Evolutionary conservation across 2,888 invertebrate species (phyloP).

Genomic region (Orthonychiurus folsomi): DNA sequence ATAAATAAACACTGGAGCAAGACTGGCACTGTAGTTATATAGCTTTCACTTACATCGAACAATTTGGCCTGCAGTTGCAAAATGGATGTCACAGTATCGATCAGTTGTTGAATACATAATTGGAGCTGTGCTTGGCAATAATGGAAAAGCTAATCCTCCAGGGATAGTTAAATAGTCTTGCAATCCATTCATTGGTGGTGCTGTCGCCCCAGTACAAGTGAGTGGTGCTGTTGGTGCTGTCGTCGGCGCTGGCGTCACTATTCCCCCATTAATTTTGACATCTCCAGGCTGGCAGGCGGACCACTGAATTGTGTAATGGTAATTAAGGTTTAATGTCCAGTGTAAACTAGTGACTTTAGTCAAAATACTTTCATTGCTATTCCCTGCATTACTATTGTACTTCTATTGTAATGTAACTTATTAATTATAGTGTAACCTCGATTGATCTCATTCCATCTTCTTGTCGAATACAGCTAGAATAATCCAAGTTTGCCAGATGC

Average conservation of each 20-base stretch:
- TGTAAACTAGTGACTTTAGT: too few species aligned
- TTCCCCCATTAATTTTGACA: conserved; percentile 24
- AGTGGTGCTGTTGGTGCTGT: neutral
- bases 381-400: too few species aligned
- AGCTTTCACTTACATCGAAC: conserved; percentile 35
- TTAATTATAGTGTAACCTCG: conserved; percentile 25
- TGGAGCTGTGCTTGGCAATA: neutral
- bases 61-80: conserved; percentile 14
- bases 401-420: neutral
- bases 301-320: conserved; percentile 30
- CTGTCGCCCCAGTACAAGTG: neutral
- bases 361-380: too few species aligned
- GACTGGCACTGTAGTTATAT: neutral
- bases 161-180: conserved; percentile 32
- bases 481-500: conserved; percentile 78
- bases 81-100: conserved; percentile 34
- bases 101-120: conserved; percentile 20
- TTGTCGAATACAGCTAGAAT: conserved; percentile 72
- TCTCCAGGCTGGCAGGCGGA: conserved; percentile 25
- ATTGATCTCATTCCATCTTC: conserved; percentile 65
- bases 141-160: conserved; percentile 30
- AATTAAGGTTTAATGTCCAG: too few species aligned
- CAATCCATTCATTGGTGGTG: conserved; percentile 10
- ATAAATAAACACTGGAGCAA: conserved; percentile 11
- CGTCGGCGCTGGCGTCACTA: conserved; percentile 6